These are phyloP conservation scores for Ashinkailepas kermadecensis DNA, from an alignment of 2,888 invertebrate species.

Conservation along the genomic window DNA sequence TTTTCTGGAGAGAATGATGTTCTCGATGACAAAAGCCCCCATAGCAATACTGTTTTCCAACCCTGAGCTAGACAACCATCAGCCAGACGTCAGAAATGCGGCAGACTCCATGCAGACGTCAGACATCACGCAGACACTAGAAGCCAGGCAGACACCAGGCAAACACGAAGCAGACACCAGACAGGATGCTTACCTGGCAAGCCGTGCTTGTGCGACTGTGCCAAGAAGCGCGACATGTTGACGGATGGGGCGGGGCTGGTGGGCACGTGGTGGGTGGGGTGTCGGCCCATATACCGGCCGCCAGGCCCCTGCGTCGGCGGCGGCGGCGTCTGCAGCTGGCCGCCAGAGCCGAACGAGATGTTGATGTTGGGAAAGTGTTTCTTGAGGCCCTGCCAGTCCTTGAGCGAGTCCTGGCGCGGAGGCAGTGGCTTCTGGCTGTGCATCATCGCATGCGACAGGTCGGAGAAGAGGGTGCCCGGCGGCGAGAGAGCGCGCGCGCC, in stretches of 20 bases:
- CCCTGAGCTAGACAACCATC: no score
- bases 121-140: no score
- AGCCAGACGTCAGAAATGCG: no score
- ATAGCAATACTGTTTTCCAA: no score
- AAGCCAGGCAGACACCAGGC: no score
- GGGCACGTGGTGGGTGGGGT: constrained; percentile 1
- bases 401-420: background rate
- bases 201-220: constrained; percentile 31
- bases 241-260: constrained; percentile 11
- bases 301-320: constrained; percentile 27
- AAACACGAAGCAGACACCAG: no score
- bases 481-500: background rate
- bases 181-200: constrained; percentile 42
- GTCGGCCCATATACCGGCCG: background rate
- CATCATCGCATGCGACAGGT: background rate
- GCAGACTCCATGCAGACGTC: no score
- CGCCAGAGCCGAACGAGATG: background rate
- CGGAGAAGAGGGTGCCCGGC: background rate
- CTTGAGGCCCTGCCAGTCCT: constrained; percentile 31
- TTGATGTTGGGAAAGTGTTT: constrained; percentile 27
- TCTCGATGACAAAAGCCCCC: no score
- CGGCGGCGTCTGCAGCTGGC: constrained; percentile 22
- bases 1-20: no score
- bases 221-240: constrained; percentile 14
- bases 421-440: background rate